Evolutionary conservation across 2,113 vertebrate genomes (phyloP).

Genomic region (Ctenodactylus gundi): DNA sequence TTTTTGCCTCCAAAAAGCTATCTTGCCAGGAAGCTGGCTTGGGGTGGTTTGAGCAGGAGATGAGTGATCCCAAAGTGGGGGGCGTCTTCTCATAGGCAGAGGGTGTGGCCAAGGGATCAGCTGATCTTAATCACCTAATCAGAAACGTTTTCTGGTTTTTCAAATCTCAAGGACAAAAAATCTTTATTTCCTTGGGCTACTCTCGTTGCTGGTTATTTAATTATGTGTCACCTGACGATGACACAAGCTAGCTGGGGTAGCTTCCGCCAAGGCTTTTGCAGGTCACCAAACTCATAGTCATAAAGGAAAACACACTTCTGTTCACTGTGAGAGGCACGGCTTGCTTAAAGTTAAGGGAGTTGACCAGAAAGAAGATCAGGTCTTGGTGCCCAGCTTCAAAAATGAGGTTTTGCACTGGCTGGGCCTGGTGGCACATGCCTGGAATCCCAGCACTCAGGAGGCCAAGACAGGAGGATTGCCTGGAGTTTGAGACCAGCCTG

Average conservation of each 20-base stretch:
- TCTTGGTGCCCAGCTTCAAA: not conserved
- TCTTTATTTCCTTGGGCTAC: not conserved
- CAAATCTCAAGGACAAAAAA: not conserved
- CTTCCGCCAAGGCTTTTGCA: not conserved
- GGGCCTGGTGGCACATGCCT: no score
- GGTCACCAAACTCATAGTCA: not conserved
- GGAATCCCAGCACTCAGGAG: no score
- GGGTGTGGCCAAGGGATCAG: not conserved
- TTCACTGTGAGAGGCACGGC: not conserved
- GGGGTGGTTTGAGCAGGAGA: not conserved
- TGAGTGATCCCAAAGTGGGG: not conserved
- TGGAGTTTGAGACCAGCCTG: no score
- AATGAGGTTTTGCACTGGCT: not conserved
- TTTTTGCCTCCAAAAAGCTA: not conserved
- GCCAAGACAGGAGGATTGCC: no score
- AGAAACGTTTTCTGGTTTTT: not conserved
- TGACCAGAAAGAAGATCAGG: not conserved
- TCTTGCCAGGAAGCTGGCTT: not conserved
- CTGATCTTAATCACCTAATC: not conserved
- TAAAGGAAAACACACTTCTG: not conserved
- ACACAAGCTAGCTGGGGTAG: not conserved
- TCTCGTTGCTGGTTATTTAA: not conserved
- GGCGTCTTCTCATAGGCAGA: not conserved
- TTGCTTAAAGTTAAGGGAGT: not conserved
- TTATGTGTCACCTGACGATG: no score